These are phyloP conservation scores for Leptopilina myrica DNA, from an alignment of 2,888 invertebrate species.

Conservation along the genomic window DNA sequence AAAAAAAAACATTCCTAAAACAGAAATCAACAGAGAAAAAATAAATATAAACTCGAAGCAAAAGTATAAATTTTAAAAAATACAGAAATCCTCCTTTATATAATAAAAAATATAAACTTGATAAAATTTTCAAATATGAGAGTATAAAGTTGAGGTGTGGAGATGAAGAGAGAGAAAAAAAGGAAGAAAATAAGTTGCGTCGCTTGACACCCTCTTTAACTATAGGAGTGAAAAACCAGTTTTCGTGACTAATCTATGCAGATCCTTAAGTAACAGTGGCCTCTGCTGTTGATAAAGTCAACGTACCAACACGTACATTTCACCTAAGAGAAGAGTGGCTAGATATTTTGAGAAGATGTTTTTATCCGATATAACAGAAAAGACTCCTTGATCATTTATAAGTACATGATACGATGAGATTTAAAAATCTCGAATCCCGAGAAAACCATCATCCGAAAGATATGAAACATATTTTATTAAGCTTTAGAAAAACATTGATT, in stretches of 20 bases:
- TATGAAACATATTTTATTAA: too few species aligned
- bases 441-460: too few species aligned
- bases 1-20: too few species aligned
- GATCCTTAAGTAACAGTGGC: slow-evolving; percentile 4
- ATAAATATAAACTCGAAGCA: too few species aligned
- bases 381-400: not conserved
- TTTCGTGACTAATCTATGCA: not conserved
- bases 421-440: too few species aligned
- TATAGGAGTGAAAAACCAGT: slow-evolving; percentile 3
- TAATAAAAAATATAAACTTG: not conserved
- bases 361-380: not conserved
- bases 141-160: not conserved
- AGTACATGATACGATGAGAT: too few species aligned
- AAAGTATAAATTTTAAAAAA: too few species aligned
- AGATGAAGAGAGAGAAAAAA: not conserved
- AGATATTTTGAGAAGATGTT: not conserved
- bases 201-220: not conserved
- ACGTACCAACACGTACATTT: not conserved
- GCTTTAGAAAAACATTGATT: too few species aligned
- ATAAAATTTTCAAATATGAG: not conserved
- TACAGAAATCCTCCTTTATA: too few species aligned
- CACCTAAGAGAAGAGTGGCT: not conserved
- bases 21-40: too few species aligned
- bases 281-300: slow-evolving; percentile 6
- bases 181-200: not conserved